Base-by-base conservation (phyloP, 2,797 vertebrate species). In the Mus minutoides region DNA sequence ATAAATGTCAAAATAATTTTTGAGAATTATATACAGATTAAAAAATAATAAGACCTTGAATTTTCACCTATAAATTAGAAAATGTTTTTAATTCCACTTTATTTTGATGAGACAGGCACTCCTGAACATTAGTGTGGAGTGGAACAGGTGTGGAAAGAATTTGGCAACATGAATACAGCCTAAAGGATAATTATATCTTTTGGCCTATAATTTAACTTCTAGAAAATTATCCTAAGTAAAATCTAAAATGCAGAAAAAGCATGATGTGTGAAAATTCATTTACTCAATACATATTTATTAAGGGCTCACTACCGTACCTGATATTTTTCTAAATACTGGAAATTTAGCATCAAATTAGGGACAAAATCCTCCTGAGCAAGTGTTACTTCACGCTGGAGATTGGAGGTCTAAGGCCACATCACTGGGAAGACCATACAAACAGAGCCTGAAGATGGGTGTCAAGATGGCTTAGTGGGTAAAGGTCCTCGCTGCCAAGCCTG, bases 121-220 rank as follows among this genome's bases (percentile, higher is more conserved):
- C 29, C 43, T 9, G 76, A 40, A 86, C 94, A 88, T 95, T 92
- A 93, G 46, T 46, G 24, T 49, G 34, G 54, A 91, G 62, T 62
- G 5, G 75, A 91, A 73, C 84, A 87, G 13, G 37, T 78, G 77
- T 91, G 24, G 78, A 82, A 92, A 80, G 58, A 92, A 91, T 94
- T 67, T 96, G 93, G 96, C 88, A 95, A 73, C 52, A 85, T 92
- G 91, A 96, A 85, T 92, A 88, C 2, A 92, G 60, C 58, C 46
- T 94, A 73, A 88, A 94, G 93, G 85, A 77, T 88, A 96, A 96
- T 97, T 96, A 94, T 75, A 85, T 49, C 34, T 93, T 94, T 92
- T 78, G 49, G 40, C 34, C 43, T 85, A 6, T 90, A 95, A 94
- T 94, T 96, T 96, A 92, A 95, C 67, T 94, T 92, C 49, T 92